Evolutionary conservation across 2,888 invertebrate species (phyloP).

Genomic region (Lepidochrysops patricia): DNA sequence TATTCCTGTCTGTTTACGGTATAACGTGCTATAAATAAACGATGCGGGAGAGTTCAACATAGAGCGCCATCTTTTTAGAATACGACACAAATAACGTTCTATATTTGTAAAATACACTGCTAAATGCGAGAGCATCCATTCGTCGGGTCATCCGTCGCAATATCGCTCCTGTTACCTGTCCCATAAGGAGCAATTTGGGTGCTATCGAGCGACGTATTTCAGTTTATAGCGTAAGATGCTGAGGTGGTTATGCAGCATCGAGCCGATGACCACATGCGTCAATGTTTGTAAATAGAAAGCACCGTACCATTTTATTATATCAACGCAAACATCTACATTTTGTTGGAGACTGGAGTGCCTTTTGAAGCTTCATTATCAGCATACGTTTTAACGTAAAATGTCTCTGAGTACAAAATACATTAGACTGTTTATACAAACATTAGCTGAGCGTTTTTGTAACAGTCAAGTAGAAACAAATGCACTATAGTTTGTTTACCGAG

Average conservation of each 20-base stretch:
- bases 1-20: conserved; percentile 49
- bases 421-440: not conserved
- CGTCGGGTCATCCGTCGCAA: conserved; percentile 30
- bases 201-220: conserved; percentile 41
- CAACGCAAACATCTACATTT: conserved; percentile 16
- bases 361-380: conserved; percentile 48
- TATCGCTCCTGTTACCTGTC: conserved; percentile 35
- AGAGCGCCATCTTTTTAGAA: conserved; percentile 74
- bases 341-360: conserved; percentile 19
- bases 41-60: conserved; percentile 74
- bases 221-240: conserved; percentile 54
- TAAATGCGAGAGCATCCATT: conserved; percentile 53
- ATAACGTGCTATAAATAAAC: conserved; percentile 70
- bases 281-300: conserved; percentile 72
- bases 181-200: conserved; percentile 34
- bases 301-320: conserved; percentile 45
- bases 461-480: not conserved
- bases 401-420: conserved; percentile 9
- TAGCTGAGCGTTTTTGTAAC: conserved; percentile 1
- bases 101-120: conserved; percentile 70
- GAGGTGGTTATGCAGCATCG: conserved; percentile 62
- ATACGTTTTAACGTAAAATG: conserved; percentile 25
- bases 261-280: conserved; percentile 74
- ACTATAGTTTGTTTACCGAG: conserved; percentile 24
- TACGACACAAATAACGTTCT: conserved; percentile 74